phyloP scores from a whole-genome alignment of 2,797 vertebrate species.

The Apodemus agrarius region DNA sequence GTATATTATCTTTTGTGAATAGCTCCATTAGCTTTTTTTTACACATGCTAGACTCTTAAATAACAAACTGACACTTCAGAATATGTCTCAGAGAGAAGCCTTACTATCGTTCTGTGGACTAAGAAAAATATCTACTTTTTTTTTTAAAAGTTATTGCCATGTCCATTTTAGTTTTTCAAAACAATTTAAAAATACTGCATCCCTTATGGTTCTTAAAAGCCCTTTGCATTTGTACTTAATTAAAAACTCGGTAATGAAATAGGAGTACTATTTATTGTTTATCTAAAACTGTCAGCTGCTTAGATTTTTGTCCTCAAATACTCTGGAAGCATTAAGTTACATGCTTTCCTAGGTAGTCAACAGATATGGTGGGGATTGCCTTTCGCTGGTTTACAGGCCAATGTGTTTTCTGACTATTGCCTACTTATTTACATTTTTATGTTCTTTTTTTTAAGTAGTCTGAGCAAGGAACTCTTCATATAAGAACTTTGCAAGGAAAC shows the following conservation, averaged over 20 bases:
- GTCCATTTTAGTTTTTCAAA: slow-evolving; percentile 75
- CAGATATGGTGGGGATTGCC: slow-evolving; percentile 73
- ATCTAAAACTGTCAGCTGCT: slow-evolving; percentile 79
- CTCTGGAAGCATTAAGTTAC: slow-evolving; percentile 84
- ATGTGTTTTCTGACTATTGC: slow-evolving; percentile 79
- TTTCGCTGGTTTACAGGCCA: slow-evolving; percentile 73
- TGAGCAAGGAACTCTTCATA: slow-evolving; percentile 64
- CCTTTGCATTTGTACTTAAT: slow-evolving; percentile 81
- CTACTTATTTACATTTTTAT: slow-evolving; percentile 71
- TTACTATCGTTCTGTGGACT: slow-evolving; percentile 74
- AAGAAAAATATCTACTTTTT: slow-evolving; percentile 76
- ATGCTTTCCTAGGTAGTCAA: slow-evolving; percentile 82
- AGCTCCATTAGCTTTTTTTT: slow-evolving; percentile 85
- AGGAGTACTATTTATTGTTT: slow-evolving; percentile 85
- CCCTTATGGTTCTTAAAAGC: slow-evolving; percentile 78
- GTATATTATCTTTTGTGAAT: slow-evolving; percentile 86
- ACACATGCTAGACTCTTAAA: slow-evolving; percentile 80
- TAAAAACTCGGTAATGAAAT: slow-evolving; percentile 84
- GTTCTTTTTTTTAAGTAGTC: slow-evolving; percentile 46
- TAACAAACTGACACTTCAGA: slow-evolving; percentile 71
- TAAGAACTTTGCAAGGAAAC: slow-evolving; percentile 58
- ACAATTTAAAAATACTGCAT: slow-evolving; percentile 77
- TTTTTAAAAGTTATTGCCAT: slow-evolving; percentile 68
- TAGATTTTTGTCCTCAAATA: slow-evolving; percentile 86
- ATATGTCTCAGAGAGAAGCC: slow-evolving; percentile 70